Percentiles rank a stretch among this genome's conserved stretches.
phyloP scores from a whole-genome alignment of 2,113 vertebrate genomes.

The Ophthalmolycus amberensis region DNA sequence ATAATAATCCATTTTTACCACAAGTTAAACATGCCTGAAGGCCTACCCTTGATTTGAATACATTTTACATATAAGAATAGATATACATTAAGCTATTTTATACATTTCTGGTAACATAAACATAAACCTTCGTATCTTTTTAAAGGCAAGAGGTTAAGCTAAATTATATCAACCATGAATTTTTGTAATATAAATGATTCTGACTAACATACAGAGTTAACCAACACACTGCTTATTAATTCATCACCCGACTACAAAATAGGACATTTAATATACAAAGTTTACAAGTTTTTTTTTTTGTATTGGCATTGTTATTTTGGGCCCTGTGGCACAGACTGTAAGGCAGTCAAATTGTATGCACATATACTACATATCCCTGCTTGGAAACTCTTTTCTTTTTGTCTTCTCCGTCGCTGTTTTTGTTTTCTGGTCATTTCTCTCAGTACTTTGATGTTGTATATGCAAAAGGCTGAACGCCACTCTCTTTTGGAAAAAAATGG shows the following conservation, averaged over 20 bases:
- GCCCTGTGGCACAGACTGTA: constrained; percentile 74
- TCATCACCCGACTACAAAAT: constrained; percentile 79
- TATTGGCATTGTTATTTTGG: constrained; percentile 70
- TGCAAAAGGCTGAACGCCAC: constrained; percentile 66
- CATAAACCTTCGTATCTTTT: constrained; percentile 72
- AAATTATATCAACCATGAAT: constrained; percentile 75
- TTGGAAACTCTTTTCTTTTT: constrained; percentile 49
- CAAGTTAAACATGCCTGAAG: constrained; percentile 74
- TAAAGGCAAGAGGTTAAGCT: constrained; percentile 80
- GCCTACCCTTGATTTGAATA: constrained; percentile 76
- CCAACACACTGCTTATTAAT: constrained; percentile 78
- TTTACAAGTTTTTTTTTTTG: constrained; percentile 64
- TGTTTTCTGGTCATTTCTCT: constrained; percentile 34
- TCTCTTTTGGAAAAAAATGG: constrained; percentile 60
- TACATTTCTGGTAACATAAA: constrained; percentile 78
- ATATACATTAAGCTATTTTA: constrained; percentile 78
- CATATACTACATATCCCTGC: constrained; percentile 75
- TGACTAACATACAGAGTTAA: constrained; percentile 67
- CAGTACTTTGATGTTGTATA: constrained; percentile 50
- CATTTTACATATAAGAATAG: constrained; percentile 79
- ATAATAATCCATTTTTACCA: constrained; percentile 63
- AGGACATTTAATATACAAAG: constrained; percentile 73
- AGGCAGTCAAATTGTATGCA: constrained; percentile 76
- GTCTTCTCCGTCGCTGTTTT: constrained; percentile 32
- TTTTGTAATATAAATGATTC: constrained; percentile 74